Evolutionary conservation across 2,797 vertebrate genomes (phyloP).

Genomic region (Phataginus tetradactyla): DNA sequence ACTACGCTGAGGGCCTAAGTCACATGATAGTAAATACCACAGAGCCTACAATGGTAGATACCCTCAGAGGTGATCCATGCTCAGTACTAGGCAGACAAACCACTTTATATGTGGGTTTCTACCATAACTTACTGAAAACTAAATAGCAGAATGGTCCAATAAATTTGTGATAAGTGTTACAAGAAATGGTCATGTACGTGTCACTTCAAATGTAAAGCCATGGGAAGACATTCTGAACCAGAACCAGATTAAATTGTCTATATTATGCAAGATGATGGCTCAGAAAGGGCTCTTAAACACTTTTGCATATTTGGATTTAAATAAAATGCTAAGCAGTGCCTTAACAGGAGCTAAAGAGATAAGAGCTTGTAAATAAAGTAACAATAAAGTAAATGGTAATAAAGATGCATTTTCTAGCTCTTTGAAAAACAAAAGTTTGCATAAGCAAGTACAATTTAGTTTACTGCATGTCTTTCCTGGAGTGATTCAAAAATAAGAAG

Average conservation of each 20-base stretch:
- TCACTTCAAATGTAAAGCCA: background rate
- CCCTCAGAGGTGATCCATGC: accelerated
- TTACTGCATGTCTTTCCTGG: background rate
- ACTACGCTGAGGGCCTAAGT: accelerated
- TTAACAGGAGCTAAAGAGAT: background rate
- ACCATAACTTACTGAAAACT: background rate
- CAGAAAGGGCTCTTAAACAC: background rate
- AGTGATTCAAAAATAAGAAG: background rate
- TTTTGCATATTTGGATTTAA: background rate
- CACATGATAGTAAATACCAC: accelerated
- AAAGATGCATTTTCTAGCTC: background rate
- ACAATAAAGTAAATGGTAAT: background rate
- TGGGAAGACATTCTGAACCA: background rate
- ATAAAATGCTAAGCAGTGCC: background rate
- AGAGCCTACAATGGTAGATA: accelerated
- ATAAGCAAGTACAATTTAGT: background rate
- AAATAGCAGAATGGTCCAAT: background rate
- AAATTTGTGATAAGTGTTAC: background rate
- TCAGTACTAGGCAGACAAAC: background rate
- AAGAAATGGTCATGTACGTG: background rate
- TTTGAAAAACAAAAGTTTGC: background rate
- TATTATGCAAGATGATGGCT: background rate
- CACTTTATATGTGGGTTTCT: background rate
- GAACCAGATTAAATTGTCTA: accelerated
- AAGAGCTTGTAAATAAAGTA: background rate